Evolutionary conservation across 2,888 invertebrate genomes (phyloP).

Genomic region (Drosophila melanosoma): DNA sequence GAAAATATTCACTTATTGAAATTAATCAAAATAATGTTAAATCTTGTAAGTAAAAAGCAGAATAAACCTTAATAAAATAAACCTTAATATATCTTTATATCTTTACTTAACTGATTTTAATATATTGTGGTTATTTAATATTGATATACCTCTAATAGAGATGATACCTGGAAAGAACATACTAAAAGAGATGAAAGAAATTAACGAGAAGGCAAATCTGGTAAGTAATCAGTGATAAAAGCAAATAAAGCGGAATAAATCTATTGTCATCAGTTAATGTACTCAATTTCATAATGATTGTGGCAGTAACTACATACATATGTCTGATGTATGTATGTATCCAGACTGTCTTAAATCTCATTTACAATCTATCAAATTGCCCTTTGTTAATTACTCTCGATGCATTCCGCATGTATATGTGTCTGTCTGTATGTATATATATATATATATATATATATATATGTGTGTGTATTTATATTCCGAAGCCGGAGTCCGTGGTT

Average conservation of each 20-base stretch:
- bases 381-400: slow-evolving; percentile 49
- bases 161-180: not conserved
- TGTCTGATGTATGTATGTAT: not conserved
- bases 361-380: slow-evolving; percentile 27
- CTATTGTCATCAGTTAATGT: not conserved
- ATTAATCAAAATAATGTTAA: not conserved
- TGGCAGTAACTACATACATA: not conserved
- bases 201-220: not conserved
- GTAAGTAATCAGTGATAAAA: not conserved
- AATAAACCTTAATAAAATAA: not conserved
- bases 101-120: not conserved
- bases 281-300: slow-evolving; percentile 12
- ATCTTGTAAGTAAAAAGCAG: not conserved
- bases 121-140: not conserved
- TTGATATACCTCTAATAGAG: too few species aligned
- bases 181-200: not conserved
- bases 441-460: slow-evolving; percentile 2
- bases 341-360: slow-evolving; percentile 17
- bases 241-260: not conserved
- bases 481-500: slow-evolving; percentile 16
- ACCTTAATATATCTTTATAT: not conserved
- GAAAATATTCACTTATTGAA: not conserved
- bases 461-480: slow-evolving; percentile 5
- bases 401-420: slow-evolving; percentile 25
- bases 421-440: slow-evolving; percentile 4